Conservation (phyloP, 92 coral and sea anemone species). For the Montipora capitata region DNA sequence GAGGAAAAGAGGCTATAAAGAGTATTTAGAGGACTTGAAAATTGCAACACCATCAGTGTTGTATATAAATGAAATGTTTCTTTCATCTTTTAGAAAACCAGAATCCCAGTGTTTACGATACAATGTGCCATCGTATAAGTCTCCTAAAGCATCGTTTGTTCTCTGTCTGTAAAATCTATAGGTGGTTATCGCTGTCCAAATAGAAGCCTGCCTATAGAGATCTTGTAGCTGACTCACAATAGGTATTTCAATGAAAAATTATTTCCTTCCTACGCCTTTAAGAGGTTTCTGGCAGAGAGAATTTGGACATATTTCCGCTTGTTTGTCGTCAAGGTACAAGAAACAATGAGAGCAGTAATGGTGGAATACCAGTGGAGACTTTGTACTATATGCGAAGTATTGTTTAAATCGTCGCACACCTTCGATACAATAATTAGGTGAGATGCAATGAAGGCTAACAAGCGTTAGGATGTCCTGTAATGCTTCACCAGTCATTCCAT, state of each 20-base stretch:
- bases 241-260: constrained; percentile 29
- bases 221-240: neutral
- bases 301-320: constrained; percentile 39
- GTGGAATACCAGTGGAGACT: no score
- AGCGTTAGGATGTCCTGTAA: no score
- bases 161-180: constrained; percentile 21
- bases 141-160: constrained; percentile 21
- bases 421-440: constrained; percentile 31
- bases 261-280: constrained; percentile 32
- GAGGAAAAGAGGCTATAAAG: constrained; percentile 75
- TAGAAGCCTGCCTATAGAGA: constrained; percentile 11
- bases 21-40: constrained; percentile 18
- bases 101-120: neutral
- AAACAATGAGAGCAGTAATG: no score
- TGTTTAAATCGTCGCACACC: constrained; percentile 24
- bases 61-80: constrained; percentile 1
- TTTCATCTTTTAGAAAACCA: constrained; percentile 40
- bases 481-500: no score
- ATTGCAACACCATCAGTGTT: no score
- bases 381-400: constrained; percentile 21
- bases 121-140: constrained; percentile 50
- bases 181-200: constrained; percentile 24
- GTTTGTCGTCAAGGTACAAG: constrained; percentile 4
- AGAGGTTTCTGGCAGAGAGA: constrained; percentile 41
- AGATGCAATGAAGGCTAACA: no score